Base-by-base conservation (phyloP, 64 coral and sea anemone genomes). In the Catalaphyllia jardinei region DNA sequence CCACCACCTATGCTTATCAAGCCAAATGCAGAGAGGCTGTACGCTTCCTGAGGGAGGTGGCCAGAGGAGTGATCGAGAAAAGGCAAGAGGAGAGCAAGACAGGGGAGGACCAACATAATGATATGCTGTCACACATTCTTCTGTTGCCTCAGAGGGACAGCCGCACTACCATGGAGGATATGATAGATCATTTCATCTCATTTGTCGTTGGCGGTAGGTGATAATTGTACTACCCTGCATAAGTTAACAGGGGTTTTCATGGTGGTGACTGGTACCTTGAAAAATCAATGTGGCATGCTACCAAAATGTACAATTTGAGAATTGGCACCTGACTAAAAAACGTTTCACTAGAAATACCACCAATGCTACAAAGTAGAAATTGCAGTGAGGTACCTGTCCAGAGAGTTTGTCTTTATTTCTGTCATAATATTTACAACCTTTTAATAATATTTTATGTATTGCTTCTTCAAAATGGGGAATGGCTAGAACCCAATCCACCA, bases 181-280 rank as follows among this genome's bases (percentile, higher is more conserved):
- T 94, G 35, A 62, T 94, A 1, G 93, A 94, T 62, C 93, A 94
- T 78, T 94, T 94, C 79, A 73, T 94, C 19, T 79, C 93, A 22
- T 94, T 94, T 78, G 79, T 94, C 31, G 93, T 94, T 73, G 93
- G 93, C 79, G 93, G 93, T 94, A 38, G 28, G 86, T 61, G 28
- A 14, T 18, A 10, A 25, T 29, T 60, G 5, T 20, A 62, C 13
- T 64, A 77, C 4, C 29, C 30, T 22, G 27, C 15, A 77, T 39
- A 77, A 25, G 42, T 46, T 46, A 46, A 7, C 7, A 46, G 42
- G 42, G 42, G 42, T 46, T 46, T 46, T 46, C 42, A 46, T 46
- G 42, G 42, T 4, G 42, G 1, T 46, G 42, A 0, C 42, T 46
- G 42, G 42, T 46, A 46, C 42, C 42, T 46, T 4, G 42, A 0